A percentile compares a stretch with the other conserved stretches of the same genome.
Evolutionary conservation across 2,113 vertebrate species (phyloP).

Genomic region (Cromileptes altivelis): DNA sequence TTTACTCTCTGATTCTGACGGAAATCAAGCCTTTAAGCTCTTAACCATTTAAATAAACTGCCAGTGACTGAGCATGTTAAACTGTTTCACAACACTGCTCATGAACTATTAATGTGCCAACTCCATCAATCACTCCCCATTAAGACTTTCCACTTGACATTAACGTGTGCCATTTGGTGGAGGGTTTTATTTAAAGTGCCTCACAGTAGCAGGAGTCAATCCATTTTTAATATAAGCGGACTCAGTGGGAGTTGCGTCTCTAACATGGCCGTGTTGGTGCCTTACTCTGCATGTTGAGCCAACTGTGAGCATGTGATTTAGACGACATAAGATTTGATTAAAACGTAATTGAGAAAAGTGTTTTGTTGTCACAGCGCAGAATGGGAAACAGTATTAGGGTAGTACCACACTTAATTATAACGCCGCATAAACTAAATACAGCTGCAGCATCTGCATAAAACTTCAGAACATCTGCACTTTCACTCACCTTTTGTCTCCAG

Average conservation of each 20-base stretch:
- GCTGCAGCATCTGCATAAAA: background rate
- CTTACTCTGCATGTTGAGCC: constrained; percentile 29
- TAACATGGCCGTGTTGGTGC: constrained; percentile 15
- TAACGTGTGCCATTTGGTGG: constrained; percentile 21
- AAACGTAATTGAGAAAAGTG: constrained; percentile 28
- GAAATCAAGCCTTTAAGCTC: constrained; percentile 18
- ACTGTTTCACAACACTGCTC: constrained; percentile 53
- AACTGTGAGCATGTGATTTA: constrained; percentile 28
- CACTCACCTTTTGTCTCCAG: constrained; percentile 21
- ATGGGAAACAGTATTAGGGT: constrained; percentile 9
- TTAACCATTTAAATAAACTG: constrained; percentile 22
- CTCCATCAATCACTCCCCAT: constrained; percentile 63
- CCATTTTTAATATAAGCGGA: constrained; percentile 57
- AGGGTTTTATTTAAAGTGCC: constrained; percentile 53
- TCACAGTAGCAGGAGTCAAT: constrained; percentile 38
- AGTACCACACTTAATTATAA: constrained; percentile 29
- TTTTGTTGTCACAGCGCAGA: constrained; percentile 30
- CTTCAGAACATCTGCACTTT: constrained; percentile 16
- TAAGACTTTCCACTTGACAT: constrained; percentile 53
- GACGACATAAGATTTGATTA: constrained; percentile 57
- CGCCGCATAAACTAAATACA: background rate
- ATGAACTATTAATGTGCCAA: constrained; percentile 54
- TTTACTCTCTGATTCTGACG: background rate
- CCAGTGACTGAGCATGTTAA: constrained; percentile 28
- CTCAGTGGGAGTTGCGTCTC: constrained; percentile 2